Evolutionary conservation across 2,797 vertebrate genomes (phyloP).

Genomic region (Galagoides demidoff): DNA sequence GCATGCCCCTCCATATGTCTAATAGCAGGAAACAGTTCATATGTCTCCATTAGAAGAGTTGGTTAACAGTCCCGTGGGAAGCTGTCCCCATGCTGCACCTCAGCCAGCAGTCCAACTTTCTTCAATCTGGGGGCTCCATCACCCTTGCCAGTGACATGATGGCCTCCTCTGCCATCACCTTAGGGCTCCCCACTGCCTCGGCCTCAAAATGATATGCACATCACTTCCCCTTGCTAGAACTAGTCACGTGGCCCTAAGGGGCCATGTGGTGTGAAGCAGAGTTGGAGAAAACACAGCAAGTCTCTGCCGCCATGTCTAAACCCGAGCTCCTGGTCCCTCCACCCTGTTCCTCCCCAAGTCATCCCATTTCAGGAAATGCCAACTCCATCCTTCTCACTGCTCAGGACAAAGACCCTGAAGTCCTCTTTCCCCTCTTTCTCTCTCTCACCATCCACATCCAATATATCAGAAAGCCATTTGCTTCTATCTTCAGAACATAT

Average conservation of each 20-base stretch:
- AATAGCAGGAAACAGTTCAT: neutral
- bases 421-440: neutral
- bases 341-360: neutral
- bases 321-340: neutral
- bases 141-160: neutral
- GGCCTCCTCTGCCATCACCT: neutral
- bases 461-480: neutral
- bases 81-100: neutral
- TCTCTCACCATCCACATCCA: neutral
- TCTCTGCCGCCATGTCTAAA: neutral
- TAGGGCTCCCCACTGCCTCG: neutral
- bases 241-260: neutral
- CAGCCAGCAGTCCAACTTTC: neutral
- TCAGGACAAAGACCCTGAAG: neutral
- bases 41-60: neutral
- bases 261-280: neutral
- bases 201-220: neutral
- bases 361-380: neutral
- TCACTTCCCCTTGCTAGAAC: neutral
- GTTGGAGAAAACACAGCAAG: neutral
- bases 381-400: neutral
- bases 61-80: neutral
- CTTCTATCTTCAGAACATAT: neutral
- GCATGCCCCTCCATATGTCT: neutral
- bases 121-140: rapidly evolving